A percentile compares a stretch with the other conserved stretches of the same genome.
phyloP scores from a whole-genome alignment of 2,888 invertebrate species.

The Hetaerina titia region DNA sequence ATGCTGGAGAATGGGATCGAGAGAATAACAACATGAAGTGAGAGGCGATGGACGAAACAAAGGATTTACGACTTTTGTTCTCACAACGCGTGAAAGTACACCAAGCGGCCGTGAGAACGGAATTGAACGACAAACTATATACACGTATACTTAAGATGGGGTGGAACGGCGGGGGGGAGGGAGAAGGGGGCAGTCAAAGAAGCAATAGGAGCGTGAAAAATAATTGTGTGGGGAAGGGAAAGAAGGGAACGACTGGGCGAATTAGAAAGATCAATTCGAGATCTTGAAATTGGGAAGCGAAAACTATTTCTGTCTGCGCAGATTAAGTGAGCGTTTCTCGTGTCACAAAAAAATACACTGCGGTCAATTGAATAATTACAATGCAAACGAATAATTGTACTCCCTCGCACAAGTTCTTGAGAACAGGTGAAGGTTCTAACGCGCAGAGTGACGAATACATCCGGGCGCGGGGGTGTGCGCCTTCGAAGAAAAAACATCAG shows the following conservation, averaged over 20 bases:
- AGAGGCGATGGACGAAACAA: background rate
- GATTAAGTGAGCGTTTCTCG: background rate
- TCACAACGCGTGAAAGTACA: too few species aligned
- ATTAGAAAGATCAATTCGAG: background rate
- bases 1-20: background rate
- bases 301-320: background rate
- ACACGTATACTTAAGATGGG: background rate
- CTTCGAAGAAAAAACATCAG: background rate
- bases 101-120: background rate
- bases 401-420: background rate
- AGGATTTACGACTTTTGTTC: background rate
- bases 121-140: background rate
- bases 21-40: background rate
- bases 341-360: background rate
- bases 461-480: background rate
- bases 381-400: too few species aligned
- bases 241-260: background rate
- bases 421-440: background rate
- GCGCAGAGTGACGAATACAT: background rate
- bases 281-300: slow-evolving; percentile 13
- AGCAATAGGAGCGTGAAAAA: background rate
- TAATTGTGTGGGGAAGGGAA: background rate
- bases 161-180: background rate
- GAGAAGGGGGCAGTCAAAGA: background rate
- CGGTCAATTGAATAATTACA: background rate